Percentiles rank a stretch among this genome's conserved stretches.
phyloP scores from a whole-genome alignment of 1,140 invertebrate species.

The Hormaphis cornu region DNA sequence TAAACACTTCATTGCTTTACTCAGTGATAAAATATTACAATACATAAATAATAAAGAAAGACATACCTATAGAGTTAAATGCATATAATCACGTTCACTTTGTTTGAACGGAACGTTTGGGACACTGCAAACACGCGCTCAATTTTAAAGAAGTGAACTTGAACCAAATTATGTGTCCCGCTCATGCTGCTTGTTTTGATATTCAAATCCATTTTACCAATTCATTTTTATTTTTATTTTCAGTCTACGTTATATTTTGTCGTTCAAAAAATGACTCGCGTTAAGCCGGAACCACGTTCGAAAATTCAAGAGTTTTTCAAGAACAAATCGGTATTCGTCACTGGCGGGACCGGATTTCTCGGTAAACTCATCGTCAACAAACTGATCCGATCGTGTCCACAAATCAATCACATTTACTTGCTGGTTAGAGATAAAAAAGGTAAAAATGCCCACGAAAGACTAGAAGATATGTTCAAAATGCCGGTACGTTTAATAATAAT shows the following conservation, averaged over 20 bases:
- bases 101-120: too few species aligned
- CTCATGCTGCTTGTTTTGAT: too few species aligned
- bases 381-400: constrained; percentile 50
- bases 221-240: background rate
- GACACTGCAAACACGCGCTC: too few species aligned
- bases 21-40: too few species aligned
- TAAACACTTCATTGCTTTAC: too few species aligned
- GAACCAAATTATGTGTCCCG: too few species aligned
- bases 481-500: constrained; percentile 59
- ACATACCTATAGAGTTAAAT: too few species aligned
- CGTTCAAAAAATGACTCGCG: background rate
- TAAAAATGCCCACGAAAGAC: constrained; percentile 48
- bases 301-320: constrained; percentile 33
- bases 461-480: constrained; percentile 53
- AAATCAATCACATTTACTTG: constrained; percentile 55
- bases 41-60: too few species aligned
- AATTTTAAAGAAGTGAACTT: too few species aligned
- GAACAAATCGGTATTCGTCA: constrained; percentile 55
- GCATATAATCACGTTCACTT: too few species aligned
- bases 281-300: background rate
- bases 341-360: constrained; percentile 67
- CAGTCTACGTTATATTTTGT: background rate
- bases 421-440: constrained; percentile 61
- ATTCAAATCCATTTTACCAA: too few species aligned
- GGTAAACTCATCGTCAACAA: constrained; percentile 53